Evolutionary conservation across 2,888 invertebrate species (phyloP), one percentile per base, ranked within the genome.

Genomic region (Phyto melanocephala): DNA sequence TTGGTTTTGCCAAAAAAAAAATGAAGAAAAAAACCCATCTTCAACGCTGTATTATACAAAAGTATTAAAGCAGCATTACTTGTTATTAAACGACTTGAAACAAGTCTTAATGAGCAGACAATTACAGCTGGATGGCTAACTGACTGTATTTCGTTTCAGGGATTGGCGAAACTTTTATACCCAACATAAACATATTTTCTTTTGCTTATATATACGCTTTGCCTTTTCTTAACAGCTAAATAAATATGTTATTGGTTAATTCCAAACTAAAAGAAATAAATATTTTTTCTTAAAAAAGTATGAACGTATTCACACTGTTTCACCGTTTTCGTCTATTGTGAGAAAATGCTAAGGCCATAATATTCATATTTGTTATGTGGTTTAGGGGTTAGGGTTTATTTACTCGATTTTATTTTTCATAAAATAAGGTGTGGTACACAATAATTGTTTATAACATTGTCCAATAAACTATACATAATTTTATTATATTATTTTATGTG

Each of bases 61-160:
- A 54, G 3, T 50, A 33, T 35, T 63, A 47, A 78, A 78, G 71
- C 40, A 20, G 47, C 63, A 56, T 71, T 78, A 65, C 54, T 78
- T 47, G 71, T 78, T 78, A 40, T 63, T 65, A 65, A 78, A 71
- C 47, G 56, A 28, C 56, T 65, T 71, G 37, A 63, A 78, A 65
- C 78, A 71, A 71, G 70, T 54, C 77, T 70, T 70, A 78, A 78
- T 63, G 70, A 70, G 13, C 70, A 54, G 62, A 71, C 63, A 71
- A 71, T 78, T 78, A 65, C 28, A 77, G 24, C 10, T 52, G 54
- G 35, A 24, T 54, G 35, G n/a, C n/a, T 65, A 42, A n/a, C 15
- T 62, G 42, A 10, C 28, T 63, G 24, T 17, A n/a, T 65, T 37
- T 45, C n/a, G 15, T 65, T 37, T 42, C n/a, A 37, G 28, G 22